Percentiles rank a stretch among this genome's conserved stretches.
phyloP scores from a whole-genome alignment of 1,140 invertebrate genomes.

The Diabrotica virgifera region DNA sequence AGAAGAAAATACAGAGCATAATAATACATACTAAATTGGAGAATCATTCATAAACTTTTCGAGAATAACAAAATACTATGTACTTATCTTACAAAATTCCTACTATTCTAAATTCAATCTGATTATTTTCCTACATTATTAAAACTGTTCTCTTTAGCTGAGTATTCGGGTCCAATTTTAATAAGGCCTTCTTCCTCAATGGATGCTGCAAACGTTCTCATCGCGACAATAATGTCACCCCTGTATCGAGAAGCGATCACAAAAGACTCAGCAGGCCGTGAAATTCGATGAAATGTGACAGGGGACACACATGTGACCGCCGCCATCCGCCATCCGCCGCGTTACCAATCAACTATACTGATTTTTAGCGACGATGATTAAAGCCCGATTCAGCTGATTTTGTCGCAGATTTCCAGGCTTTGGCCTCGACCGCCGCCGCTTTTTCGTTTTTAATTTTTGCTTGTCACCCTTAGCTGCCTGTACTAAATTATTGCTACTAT shows the following conservation, averaged over 20 bases:
- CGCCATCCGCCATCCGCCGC: conserved; percentile 31
- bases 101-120: too few species aligned
- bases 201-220: not conserved
- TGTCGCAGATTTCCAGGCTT: conserved; percentile 13
- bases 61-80: too few species aligned
- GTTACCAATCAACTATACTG: conserved; percentile 35
- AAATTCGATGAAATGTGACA: conserved; percentile 51
- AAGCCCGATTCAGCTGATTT: conserved; percentile 17
- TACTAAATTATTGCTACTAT: too few species aligned
- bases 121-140: too few species aligned
- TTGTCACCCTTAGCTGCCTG: too few species aligned
- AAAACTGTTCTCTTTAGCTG: too few species aligned
- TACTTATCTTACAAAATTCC: too few species aligned
- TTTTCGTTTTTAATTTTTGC: conserved; percentile 22
- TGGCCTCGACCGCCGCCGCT: not conserved
- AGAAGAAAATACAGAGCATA: too few species aligned
- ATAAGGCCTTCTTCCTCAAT: not conserved
- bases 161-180: too few species aligned
- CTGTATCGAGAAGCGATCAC: conserved; percentile 14
- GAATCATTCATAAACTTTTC: too few species aligned
- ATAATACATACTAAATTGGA: too few species aligned
- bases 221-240: conserved; percentile 14
- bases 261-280: conserved; percentile 30
- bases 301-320: conserved; percentile 40
- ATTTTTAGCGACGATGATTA: conserved; percentile 33